phyloP scores from a whole-genome alignment of 1,140 invertebrate species.

The Cepaea nemoralis region DNA sequence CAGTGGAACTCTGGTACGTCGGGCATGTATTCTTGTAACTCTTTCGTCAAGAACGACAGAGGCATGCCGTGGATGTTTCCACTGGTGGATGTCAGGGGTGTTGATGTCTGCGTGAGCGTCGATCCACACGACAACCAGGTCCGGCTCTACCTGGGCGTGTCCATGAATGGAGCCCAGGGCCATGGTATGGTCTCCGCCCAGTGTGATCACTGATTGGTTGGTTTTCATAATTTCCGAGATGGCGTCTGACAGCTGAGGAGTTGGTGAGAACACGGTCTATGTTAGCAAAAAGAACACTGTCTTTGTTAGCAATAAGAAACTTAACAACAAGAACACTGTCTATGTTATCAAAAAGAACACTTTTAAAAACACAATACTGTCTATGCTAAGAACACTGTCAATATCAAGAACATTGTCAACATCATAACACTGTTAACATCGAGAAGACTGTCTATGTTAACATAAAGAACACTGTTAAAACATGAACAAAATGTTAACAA shows the following conservation, averaged over 20 bases:
- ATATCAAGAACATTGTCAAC: too few species aligned
- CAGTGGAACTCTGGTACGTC: slow-evolving; percentile 83
- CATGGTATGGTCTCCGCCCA: slow-evolving; percentile 89
- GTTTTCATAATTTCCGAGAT: slow-evolving; percentile 51
- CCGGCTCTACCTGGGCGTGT: slow-evolving; percentile 80
- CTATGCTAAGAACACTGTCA: too few species aligned
- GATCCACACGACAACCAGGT: slow-evolving; percentile 89
- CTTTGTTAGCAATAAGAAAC: too few species aligned
- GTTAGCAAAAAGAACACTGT: too few species aligned
- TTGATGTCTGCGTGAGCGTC: slow-evolving; percentile 96
- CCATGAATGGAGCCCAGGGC: slow-evolving; percentile 85
- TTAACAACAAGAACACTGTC: too few species aligned
- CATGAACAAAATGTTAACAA: too few species aligned
- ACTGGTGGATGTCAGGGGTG: slow-evolving; percentile 80
- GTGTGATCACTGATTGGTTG: slow-evolving; percentile 52
- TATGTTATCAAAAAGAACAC: too few species aligned
- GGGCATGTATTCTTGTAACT: slow-evolving; percentile 82
- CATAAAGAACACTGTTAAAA: too few species aligned
- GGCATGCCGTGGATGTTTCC: slow-evolving; percentile 96
- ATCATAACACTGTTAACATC: too few species aligned
- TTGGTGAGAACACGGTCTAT: too few species aligned
- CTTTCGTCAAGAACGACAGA: slow-evolving; percentile 84
- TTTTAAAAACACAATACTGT: too few species aligned
- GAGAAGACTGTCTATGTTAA: too few species aligned
- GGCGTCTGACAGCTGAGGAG: slow-evolving; percentile 54